Percentiles rank a stretch among this genome's conserved stretches.
These are phyloP conservation scores for Syngnathus acus DNA, from an alignment of 2,797 vertebrate genomes.

Conservation along the genomic window DNA sequence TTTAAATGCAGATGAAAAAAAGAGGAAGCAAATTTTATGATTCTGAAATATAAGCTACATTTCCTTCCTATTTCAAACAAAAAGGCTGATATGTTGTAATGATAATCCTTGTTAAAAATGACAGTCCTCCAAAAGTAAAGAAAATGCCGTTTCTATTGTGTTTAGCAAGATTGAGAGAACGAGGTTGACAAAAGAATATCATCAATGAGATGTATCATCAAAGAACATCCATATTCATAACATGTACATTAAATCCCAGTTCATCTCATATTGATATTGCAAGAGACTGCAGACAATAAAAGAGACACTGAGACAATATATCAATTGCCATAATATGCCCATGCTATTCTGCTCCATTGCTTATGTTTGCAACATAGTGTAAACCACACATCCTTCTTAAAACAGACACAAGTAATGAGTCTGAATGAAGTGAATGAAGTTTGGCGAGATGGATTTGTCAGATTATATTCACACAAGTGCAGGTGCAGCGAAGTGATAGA, in stretches of 20 bases:
- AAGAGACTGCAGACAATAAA: slow-evolving; percentile 30
- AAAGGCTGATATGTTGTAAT: background rate
- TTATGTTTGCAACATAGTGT: background rate
- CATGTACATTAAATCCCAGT: slow-evolving; percentile 2
- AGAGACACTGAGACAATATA: slow-evolving; percentile 11
- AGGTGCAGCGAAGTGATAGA: background rate
- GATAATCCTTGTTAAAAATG: background rate
- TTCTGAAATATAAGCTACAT: background rate
- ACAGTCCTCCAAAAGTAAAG: background rate
- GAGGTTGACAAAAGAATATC: slow-evolving; percentile 7
- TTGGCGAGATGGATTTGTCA: background rate
- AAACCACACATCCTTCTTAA: background rate
- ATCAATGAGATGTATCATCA: background rate
- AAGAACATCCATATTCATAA: background rate
- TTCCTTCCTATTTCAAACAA: background rate
- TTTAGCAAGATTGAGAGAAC: background rate
- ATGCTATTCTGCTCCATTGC: background rate
- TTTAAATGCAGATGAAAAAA: slow-evolving; percentile 14
- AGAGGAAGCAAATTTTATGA: slow-evolving; percentile 13
- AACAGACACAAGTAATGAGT: background rate
- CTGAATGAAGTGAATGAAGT: background rate
- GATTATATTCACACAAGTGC: background rate
- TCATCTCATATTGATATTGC: slow-evolving; percentile 33
- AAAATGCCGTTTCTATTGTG: background rate
- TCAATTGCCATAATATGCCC: background rate